Evolutionary conservation across 1,140 invertebrate species (phyloP), one percentile per base, ranked within the genome.

Genomic region (Grapholita molesta): DNA sequence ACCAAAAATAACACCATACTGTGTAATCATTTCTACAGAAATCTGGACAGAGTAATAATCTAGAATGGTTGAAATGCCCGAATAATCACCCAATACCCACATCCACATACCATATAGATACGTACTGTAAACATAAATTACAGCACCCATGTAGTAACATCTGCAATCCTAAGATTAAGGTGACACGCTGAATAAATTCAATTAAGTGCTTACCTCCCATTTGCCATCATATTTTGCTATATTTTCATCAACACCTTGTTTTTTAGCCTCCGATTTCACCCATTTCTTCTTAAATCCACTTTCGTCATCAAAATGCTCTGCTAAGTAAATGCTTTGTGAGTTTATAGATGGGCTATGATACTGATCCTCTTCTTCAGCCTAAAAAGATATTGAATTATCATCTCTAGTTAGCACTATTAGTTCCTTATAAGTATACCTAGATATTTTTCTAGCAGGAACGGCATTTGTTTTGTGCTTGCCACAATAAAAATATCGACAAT

Each of bases 221-320:
- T 93, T 93, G 92, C 98, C 98, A 93, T 99, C 97, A 92, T 99
- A 99, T 93, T 99, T 99, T 2, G 98, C 96, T 71, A 99, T 96
- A 72, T 96, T 95, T 72, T 98, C 97, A 77, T 98, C 97, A 9
- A 95, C 95, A 68, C 95, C 97, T 72, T 99, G 97, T 90, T 99
- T 99, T 86, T 98, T 99, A 0, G 98, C 97, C 88, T 97, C 94
- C 0, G 98, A 99, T 71, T 95, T 92, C 0, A 97, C 91, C 99
- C 99, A 99, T 70, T 92, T 94, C 77, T 95, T 95, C 23, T 94
- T 94, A 73, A 98, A 97, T 25, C 92, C 92, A 12, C 94, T 93
- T 32, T 92, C 85, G 91, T 97, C 94, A 88, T 99, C 97, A 92
- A 99, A 99, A 84, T 97, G 95, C 80, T 99, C 98, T 12, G 95